Evolutionary conservation across 2,113 vertebrate species (phyloP), one percentile per base, ranked within the genome.

Genomic region (Macaca nemestrina): DNA sequence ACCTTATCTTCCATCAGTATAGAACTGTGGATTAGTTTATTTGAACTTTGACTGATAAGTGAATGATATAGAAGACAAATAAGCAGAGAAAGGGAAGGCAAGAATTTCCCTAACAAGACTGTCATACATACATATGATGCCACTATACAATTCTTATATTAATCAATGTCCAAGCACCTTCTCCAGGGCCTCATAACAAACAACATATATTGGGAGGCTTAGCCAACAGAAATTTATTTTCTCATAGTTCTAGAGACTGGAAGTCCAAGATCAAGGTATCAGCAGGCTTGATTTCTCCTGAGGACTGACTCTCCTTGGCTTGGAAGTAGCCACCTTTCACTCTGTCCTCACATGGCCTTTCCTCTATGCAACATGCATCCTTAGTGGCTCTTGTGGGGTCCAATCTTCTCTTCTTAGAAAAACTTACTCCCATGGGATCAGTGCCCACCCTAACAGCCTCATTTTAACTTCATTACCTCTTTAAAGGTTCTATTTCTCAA

Each of bases 311-410:
- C 23, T 22, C 72, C 52, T 61, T 23, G 40, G 35, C 27, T 93
- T 55, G 30, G 30, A 88, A 61, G 45, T 38, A 9, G 35, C 1
- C 0, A 0, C 14, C 30, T 61, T 67, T 81, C 6, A 3, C 55
- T 61, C 18, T 20, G 17, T 55, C 50, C 70, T 84, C 12, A 23
- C 0, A 0, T 12, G n/a, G 40, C 30, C 68, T 84, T 93, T 68
- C 48, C 32, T n/a, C 50, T 78, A 32, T 27, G 32, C 38, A 45
- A 45, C 30, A 55, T 18, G 6, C 48, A 38, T 22, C 1, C 30
- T 83, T 27, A 25, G 17, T 0, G 2, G 52, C 75, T 91, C 72
- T 83, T 20, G 0, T 68, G 32, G 55, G n/a, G 61, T 35, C 59
- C 86, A 1, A 50, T 38, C 43, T 48, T 8, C 27, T 70, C 23